A percentile compares a stretch with the other conserved stretches of the same genome.
Conservation (phyloP, 2,797 vertebrate genomes). For the Eleutherodactylus coqui region DNA sequence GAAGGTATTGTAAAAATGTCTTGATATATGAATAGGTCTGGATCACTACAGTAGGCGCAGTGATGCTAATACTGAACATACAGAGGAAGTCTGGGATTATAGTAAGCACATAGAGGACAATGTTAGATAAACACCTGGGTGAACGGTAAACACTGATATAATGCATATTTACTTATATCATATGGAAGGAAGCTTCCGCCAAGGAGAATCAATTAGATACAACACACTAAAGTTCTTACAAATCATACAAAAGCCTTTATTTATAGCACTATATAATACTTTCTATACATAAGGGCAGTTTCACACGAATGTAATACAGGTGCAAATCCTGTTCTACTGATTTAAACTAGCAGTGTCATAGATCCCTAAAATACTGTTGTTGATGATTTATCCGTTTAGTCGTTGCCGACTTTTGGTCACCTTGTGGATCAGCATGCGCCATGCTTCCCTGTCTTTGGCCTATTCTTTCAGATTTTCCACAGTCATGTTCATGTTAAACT, state of each 20-base stretch:
- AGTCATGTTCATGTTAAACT: too few relatives aligned
- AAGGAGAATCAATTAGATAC: not conserved
- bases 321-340: not conserved
- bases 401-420: too few relatives aligned
- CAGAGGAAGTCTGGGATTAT: constrained; percentile 60
- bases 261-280: not conserved
- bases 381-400: too few relatives aligned
- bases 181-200: not conserved
- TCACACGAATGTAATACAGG: not conserved
- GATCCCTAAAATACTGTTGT: too few relatives aligned
- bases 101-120: constrained; percentile 45
- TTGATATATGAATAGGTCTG: constrained; percentile 48
- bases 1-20: constrained; percentile 32
- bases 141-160: constrained; percentile 52
- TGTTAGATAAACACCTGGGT: constrained; percentile 50
- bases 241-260: constrained; percentile 7
- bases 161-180: constrained; percentile 36
- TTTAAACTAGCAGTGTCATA: too few relatives aligned
- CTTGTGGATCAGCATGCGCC: too few relatives aligned
- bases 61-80: constrained; percentile 12
- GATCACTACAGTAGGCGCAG: constrained; percentile 2
- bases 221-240: not conserved
- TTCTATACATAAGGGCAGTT: not conserved
- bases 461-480: too few relatives aligned
- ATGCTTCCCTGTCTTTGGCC: too few relatives aligned